These are phyloP conservation scores for Chloroclysta siterata DNA, from an alignment of 2,888 invertebrate genomes.

Conservation along the genomic window DNA sequence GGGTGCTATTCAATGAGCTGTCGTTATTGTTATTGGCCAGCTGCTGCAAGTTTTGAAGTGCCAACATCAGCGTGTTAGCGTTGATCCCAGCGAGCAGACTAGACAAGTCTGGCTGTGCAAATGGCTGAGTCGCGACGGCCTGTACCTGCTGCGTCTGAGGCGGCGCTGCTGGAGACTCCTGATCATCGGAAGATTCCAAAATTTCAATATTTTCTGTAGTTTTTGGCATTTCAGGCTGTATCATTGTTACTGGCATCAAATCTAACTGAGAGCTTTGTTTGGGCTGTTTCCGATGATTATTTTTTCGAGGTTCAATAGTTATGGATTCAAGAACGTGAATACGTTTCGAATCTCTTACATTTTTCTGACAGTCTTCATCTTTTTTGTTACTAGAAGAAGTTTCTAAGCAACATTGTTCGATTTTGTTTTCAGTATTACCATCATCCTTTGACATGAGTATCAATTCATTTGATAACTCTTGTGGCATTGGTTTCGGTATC, in stretches of 20 bases:
- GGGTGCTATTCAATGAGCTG: slow-evolving; percentile 38
- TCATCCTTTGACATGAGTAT: slow-evolving; percentile 46
- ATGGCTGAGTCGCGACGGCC: slow-evolving; percentile 23
- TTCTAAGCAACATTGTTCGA: slow-evolving; percentile 5
- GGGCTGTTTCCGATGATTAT: slow-evolving; percentile 3
- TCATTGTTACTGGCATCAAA: slow-evolving; percentile 33
- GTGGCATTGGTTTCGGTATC: slow-evolving; percentile 50
- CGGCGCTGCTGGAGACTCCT: slow-evolving; percentile 10
- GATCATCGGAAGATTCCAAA: slow-evolving; percentile 23
- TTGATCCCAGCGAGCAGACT: slow-evolving; percentile 72
- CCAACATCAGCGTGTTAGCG: slow-evolving; percentile 70
- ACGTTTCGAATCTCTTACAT: slow-evolving; percentile 62
- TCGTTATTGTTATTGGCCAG: slow-evolving; percentile 53
- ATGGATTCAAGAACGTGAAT: slow-evolving; percentile 72
- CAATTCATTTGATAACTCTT: slow-evolving; percentile 58
- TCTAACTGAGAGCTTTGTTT: slow-evolving; percentile 16
- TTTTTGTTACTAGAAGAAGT: slow-evolving; percentile 15
- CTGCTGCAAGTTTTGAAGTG: slow-evolving; percentile 77
- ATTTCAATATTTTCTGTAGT: slow-evolving; percentile 23
- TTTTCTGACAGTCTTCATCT: slow-evolving; percentile 45
- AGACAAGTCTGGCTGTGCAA: slow-evolving; percentile 60
- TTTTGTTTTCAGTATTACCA: slow-evolving; percentile 16
- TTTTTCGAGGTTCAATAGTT: slow-evolving; percentile 55
- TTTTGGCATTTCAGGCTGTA: slow-evolving; percentile 22
- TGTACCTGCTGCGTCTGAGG: slow-evolving; percentile 7